Percentiles rank a stretch among this genome's conserved stretches.
Evolutionary conservation across 2,113 vertebrate species (phyloP).

Genomic region (Ophiodon elongatus): DNA sequence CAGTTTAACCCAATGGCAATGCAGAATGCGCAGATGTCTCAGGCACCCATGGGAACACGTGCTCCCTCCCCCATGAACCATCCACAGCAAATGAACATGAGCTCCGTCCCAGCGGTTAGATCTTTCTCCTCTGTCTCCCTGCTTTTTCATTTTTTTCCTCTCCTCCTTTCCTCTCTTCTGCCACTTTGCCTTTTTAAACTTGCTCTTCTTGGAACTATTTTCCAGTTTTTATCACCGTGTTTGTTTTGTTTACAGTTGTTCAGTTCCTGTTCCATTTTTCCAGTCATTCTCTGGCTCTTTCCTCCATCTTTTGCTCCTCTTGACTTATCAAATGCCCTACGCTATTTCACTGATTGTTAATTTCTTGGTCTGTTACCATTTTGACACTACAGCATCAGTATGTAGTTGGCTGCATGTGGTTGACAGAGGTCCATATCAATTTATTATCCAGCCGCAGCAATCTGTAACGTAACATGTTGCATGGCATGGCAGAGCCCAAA

Average conservation of each 20-base stretch:
- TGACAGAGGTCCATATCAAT: conserved; percentile 2
- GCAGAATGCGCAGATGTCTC: conserved; percentile 94
- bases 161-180: not conserved
- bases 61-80: conserved; percentile 95
- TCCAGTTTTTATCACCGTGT: not conserved
- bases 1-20: conserved; percentile 95
- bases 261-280: not conserved
- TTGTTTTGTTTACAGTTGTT: not conserved
- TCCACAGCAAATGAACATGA: conserved; percentile 93
- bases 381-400: conserved; percentile 15
- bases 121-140: not conserved
- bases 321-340: not conserved
- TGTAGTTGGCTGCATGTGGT: conserved; percentile 6
- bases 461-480: conserved; percentile 11
- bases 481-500: not conserved
- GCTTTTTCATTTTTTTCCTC: too few relatives aligned
- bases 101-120: conserved; percentile 90
- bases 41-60: conserved; percentile 90
- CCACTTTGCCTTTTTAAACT: not conserved
- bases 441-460: conserved; percentile 13
- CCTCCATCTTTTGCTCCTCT: not conserved
- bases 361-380: not conserved
- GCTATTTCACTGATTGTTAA: not conserved
- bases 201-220: not conserved
- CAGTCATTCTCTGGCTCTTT: not conserved